These are phyloP conservation scores for Beris morrisii DNA, from an alignment of 2,888 invertebrate genomes.

Conservation along the genomic window DNA sequence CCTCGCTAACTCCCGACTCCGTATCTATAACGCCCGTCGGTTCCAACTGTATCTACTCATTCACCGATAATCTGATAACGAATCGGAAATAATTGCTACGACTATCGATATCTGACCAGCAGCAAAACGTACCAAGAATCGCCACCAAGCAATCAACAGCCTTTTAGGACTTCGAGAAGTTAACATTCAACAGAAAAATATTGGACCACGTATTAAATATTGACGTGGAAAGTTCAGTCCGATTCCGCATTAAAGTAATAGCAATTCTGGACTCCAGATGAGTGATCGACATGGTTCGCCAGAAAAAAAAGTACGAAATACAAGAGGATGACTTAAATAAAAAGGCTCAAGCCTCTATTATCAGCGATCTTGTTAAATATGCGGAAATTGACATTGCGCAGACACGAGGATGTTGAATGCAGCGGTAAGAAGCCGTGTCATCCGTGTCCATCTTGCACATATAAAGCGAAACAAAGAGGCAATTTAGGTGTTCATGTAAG, in stretches of 20 bases:
- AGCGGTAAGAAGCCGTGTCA: conserved; percentile 81
- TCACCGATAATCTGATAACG: too few species aligned
- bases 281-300: conserved; percentile 37
- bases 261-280: conserved; percentile 41
- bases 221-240: conserved; percentile 48
- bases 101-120: too few species aligned
- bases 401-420: conserved; percentile 83
- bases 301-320: conserved; percentile 51
- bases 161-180: conserved; percentile 52
- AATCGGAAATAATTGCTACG: too few species aligned
- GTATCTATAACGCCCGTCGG: too few species aligned
- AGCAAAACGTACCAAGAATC: too few species aligned
- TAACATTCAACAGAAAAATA: conserved; percentile 49
- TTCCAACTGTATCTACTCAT: too few species aligned
- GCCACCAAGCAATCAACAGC: conserved; percentile 52
- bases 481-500: conserved; percentile 80
- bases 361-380: conserved; percentile 55
- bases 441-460: conserved; percentile 77
- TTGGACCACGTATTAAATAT: conserved; percentile 53
- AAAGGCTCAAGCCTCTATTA: conserved; percentile 55
- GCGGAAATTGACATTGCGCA: conserved; percentile 66
- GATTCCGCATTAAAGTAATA: conserved; percentile 29
- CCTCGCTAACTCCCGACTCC: too few species aligned
- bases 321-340: conserved; percentile 55
- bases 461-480: conserved; percentile 78